Percentiles rank a stretch among this genome's conserved stretches.
phyloP scores from a whole-genome alignment of 2,888 invertebrate genomes.

The Podabrus alpinus region DNA sequence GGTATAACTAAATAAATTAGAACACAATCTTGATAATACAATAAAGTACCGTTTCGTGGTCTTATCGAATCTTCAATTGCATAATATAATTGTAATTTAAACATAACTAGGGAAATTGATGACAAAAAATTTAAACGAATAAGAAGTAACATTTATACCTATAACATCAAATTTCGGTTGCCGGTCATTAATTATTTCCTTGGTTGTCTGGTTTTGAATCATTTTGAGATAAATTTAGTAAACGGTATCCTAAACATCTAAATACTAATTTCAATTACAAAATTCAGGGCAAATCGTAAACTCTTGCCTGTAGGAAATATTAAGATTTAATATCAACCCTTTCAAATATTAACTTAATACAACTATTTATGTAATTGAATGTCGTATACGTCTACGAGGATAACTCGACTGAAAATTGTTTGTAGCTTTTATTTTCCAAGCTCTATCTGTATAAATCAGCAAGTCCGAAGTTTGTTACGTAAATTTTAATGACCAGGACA shows the following conservation, averaged over 20 bases:
- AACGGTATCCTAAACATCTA: not conserved
- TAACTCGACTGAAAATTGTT: not conserved
- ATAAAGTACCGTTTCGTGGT: too few relatives aligned
- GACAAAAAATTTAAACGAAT: too few relatives aligned
- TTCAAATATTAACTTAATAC: not conserved
- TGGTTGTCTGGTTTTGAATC: not conserved
- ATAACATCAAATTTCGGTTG: too few relatives aligned
- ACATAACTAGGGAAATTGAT: too few relatives aligned
- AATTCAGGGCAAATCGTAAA: not conserved
- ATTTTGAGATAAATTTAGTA: not conserved
- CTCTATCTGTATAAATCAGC: not conserved
- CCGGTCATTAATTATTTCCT: not conserved
- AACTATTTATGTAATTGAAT: not conserved
- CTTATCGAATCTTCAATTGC: too few relatives aligned
- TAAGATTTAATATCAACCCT: not conserved
- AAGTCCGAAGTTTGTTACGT: not conserved
- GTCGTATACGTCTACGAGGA: not conserved
- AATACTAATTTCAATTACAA: not conserved
- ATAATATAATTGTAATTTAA: too few relatives aligned
- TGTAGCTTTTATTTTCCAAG: not conserved
- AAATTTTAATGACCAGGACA: not conserved
- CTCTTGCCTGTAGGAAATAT: not conserved
- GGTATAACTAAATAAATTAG: too few relatives aligned
- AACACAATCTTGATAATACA: too few relatives aligned
- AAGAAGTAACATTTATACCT: too few relatives aligned